Base-by-base conservation (phyloP, 1,140 invertebrate species). In the Lasioglossum baleicum region DNA sequence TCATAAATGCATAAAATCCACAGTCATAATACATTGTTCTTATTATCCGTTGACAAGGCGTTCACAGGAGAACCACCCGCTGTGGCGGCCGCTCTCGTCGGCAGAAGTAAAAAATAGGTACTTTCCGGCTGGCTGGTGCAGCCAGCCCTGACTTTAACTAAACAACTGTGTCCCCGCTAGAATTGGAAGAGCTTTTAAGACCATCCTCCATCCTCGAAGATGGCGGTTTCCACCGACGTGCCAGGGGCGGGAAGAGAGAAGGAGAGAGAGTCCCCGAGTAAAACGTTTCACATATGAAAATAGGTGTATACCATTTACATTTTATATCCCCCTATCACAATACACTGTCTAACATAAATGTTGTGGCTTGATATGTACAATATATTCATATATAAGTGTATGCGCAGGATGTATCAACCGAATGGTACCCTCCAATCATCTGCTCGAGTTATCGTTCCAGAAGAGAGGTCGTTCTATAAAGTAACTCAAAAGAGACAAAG, bases 321-420 rank as follows among this genome's bases (percentile, higher is more conserved):
- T 83, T 74, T 79, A 13, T 48, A 73, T 85, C 76, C 82, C 56
- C 42, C 68, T 85, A 83, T 84, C 77, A 79, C 78, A 85, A 82
- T 80, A 75, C 72, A 87, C 77, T 63, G 65, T 81, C 68, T 86
- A 86, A 73, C 42, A 65, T 82, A 56, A 71, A 82, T 10, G 66
- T 87, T 64, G 82, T 67, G 63, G 75, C 64, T 82, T 85, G 86
- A 88, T 89, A 89, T 89, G 88, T 89, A 88, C 88, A 88, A 82
- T 87, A 76, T 87, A 74, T 58, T 58, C 7, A 71, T 69, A 48
- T 65, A 60, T 63, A 65, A 75, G 7, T 83, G 58, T 65, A 67
- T 67, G 44, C 13, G 8, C 10, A 48, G 44, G 44, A 10, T 48
- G 44, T 48, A 48, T 48, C 44, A 48, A 3, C 44, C 44, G 44